These are phyloP conservation scores for Bufo bufo DNA, from an alignment of 2,113 vertebrate genomes.

Conservation along the genomic window DNA sequence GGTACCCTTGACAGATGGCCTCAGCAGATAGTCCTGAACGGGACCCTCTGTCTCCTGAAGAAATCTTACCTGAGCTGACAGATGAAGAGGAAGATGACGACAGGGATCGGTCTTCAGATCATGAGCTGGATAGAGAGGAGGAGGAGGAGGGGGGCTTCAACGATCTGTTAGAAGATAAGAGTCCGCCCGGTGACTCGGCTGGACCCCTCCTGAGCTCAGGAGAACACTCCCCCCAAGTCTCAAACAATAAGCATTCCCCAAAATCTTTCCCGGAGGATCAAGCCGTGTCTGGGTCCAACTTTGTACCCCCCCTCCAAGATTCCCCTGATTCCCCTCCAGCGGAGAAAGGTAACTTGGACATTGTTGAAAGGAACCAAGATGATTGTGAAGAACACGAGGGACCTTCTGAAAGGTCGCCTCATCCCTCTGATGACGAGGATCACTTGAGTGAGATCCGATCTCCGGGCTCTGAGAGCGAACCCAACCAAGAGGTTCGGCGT, in stretches of 20 bases:
- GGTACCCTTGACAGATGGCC: conserved; percentile 83
- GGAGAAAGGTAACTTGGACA: neutral
- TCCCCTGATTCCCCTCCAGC: neutral
- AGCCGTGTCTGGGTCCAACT: neutral
- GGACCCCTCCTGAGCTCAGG: conserved; percentile 53
- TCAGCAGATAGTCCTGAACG: conserved; percentile 89
- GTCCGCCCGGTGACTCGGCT: neutral
- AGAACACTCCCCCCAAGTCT: neutral
- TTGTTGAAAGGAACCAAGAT: neutral
- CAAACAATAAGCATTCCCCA: conserved; percentile 7
- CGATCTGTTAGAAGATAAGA: neutral
- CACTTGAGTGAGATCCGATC: conserved; percentile 77
- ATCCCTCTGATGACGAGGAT: conserved; percentile 76
- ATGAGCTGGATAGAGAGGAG: conserved; percentile 69
- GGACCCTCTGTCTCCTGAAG: conserved; percentile 85
- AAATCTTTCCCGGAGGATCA: neutral
- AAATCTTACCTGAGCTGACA: conserved; percentile 74
- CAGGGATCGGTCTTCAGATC: conserved; percentile 72
- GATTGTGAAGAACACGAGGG: neutral
- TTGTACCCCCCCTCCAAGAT: neutral
- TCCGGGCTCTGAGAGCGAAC: conserved; percentile 82
- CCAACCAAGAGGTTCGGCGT: conserved; percentile 63
- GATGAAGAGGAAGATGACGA: conserved; percentile 82
- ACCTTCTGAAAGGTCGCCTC: neutral
- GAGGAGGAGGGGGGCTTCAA: conserved; percentile 59